Evolutionary conservation across 2,888 invertebrate genomes (phyloP), one percentile per base, ranked within the genome.

Genomic region (Drosophila tanythrix): DNA sequence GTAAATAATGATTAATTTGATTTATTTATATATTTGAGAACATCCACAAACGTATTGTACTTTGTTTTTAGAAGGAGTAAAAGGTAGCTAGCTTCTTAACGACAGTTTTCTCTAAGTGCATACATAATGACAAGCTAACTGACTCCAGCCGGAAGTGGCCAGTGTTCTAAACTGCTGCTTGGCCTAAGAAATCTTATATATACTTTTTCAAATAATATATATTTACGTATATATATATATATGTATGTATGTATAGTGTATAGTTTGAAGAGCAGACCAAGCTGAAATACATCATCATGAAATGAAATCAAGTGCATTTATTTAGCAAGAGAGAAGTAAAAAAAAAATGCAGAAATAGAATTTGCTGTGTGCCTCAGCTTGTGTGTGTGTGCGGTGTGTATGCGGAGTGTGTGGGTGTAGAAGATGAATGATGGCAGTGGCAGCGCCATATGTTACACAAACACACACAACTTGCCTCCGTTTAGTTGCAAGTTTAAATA

Each of bases 261-360:
- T 31, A 33, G 7, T 61, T 48, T 61, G 31, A 51, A 55, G 31
- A 55, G 76, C 60, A 69, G 66, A 64, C 62, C 53, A 78, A 78
- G 79, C 72, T 71, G 52, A 79, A 84, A 85, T 87, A 76, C 87
- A 85, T 83, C 85, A 87, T 77, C 85, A 74, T 74, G 73, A 76
- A 87, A 88, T 88, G 86, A 88, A 87, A 88, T 87, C 87, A 88
- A 88, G 78, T 87, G 87, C 84, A 87, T 84, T 88, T 87, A 87
- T 87, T 88, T 84, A 84, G 69, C 71, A 48, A 70, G 48, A 51
- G 43, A 53, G 35, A 48, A 52, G n/a, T 21, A n/a, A 25, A 38
- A 35, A 50, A 35, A 25, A 18, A n/a, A 31, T 29, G 36, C 51
- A 48, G 52, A 69, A 58, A 21, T 35, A 35, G 55, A 43, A 57